These are phyloP conservation scores for Echeneis naucrates DNA, from an alignment of 2,797 vertebrate species.

Conservation along the genomic window DNA sequence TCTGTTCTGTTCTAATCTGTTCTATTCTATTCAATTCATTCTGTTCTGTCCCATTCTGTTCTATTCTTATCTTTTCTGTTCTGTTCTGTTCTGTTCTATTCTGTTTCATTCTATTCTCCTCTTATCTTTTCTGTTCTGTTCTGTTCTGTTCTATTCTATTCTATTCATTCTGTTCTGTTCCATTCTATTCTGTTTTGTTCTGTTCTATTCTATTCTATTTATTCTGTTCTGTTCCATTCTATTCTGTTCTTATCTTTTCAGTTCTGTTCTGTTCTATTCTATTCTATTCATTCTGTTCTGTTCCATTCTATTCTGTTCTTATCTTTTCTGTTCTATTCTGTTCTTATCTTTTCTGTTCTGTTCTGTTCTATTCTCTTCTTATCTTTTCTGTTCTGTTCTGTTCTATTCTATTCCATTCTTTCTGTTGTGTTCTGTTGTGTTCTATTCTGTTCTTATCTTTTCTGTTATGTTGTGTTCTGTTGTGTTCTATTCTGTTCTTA, in stretches of 20 bases:
- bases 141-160: too few relatives aligned
- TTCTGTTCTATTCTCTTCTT: too few relatives aligned
- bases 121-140: neutral
- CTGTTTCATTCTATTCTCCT: neutral
- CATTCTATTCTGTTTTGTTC: too few relatives aligned
- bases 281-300: neutral
- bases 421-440: too few relatives aligned
- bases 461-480: too few relatives aligned
- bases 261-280: neutral
- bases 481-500: too few relatives aligned
- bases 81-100: neutral
- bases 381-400: too few relatives aligned
- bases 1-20: neutral
- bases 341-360: neutral
- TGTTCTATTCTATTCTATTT: neutral
- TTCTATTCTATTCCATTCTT: too few relatives aligned
- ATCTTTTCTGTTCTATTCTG: neutral
- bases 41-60: neutral
- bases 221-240: neutral
- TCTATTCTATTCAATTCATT: neutral
- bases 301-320: neutral
- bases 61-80: neutral
- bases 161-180: too few relatives aligned
- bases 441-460: too few relatives aligned
- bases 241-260: neutral